Percentiles rank a stretch among this genome's conserved stretches.
These are phyloP conservation scores for Tachina grossa DNA, from an alignment of 2,888 invertebrate genomes.

Conservation along the genomic window DNA sequence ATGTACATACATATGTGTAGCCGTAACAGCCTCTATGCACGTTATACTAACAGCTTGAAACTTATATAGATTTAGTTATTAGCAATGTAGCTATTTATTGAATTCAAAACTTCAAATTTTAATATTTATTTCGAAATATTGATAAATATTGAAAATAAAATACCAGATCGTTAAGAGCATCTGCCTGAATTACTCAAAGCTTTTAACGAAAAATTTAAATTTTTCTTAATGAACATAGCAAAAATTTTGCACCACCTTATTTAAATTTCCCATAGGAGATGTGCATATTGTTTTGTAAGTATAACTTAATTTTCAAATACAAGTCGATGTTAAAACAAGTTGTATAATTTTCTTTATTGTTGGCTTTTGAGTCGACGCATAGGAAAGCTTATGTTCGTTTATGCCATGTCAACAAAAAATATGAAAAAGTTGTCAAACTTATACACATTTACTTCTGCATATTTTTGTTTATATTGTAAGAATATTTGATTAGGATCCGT, in stretches of 20 bases:
- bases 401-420: background rate
- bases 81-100: background rate
- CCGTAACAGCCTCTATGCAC: background rate
- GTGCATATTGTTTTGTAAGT: constrained; percentile 4
- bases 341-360: background rate
- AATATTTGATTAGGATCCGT: too few relatives aligned
- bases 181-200: too few relatives aligned
- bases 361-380: background rate
- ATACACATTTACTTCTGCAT: too few relatives aligned
- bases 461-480: too few relatives aligned
- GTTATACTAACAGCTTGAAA: background rate
- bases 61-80: constrained; percentile 5
- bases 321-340: constrained; percentile 39
- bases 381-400: background rate
- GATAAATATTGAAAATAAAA: background rate
- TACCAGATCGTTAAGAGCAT: too few relatives aligned
- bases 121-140: background rate
- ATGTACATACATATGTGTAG: too few relatives aligned
- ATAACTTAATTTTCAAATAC: background rate
- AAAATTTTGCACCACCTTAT: background rate
- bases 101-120: background rate
- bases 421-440: background rate
- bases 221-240: background rate
- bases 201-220: background rate
- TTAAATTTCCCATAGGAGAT: constrained; percentile 6